These are phyloP conservation scores for Hippocampus guttulatus DNA, from an alignment of 2,113 vertebrate genomes.

Conservation along the genomic window DNA sequence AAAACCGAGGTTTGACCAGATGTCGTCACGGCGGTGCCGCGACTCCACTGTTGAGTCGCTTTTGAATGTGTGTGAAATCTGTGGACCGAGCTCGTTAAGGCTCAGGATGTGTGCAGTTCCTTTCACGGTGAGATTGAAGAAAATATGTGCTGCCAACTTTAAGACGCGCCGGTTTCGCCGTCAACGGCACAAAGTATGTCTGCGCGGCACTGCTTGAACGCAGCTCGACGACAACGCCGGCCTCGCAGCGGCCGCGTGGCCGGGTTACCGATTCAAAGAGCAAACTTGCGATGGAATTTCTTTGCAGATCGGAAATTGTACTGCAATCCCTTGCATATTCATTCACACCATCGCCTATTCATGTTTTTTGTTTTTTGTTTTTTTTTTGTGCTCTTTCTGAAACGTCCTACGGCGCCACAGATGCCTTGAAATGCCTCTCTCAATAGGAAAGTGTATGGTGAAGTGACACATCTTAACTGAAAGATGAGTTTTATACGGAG, in stretches of 20 bases:
- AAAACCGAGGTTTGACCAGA: too few species aligned
- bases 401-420: neutral
- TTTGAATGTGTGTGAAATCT: too few species aligned
- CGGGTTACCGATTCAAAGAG: slow-evolving; percentile 36
- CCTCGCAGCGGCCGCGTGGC: neutral
- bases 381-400: neutral
- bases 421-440: neutral
- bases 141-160: slow-evolving; percentile 26
- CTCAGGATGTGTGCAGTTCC: slow-evolving; percentile 21
- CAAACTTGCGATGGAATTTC: neutral
- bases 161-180: slow-evolving; percentile 21
- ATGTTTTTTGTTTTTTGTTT: too few species aligned
- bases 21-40: slow-evolving; percentile 17
- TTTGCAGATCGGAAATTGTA: neutral
- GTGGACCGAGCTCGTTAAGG: neutral
- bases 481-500: neutral
- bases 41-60: too few species aligned
- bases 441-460: neutral
- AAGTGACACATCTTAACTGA: neutral
- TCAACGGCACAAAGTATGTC: slow-evolving; percentile 36
- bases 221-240: slow-evolving; percentile 1
- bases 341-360: neutral
- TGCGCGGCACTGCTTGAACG: slow-evolving; percentile 29
- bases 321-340: neutral
- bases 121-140: slow-evolving; percentile 42